Evolutionary conservation across 1,140 invertebrate species (phyloP).

Genomic region (Polypedilum pembai): DNA sequence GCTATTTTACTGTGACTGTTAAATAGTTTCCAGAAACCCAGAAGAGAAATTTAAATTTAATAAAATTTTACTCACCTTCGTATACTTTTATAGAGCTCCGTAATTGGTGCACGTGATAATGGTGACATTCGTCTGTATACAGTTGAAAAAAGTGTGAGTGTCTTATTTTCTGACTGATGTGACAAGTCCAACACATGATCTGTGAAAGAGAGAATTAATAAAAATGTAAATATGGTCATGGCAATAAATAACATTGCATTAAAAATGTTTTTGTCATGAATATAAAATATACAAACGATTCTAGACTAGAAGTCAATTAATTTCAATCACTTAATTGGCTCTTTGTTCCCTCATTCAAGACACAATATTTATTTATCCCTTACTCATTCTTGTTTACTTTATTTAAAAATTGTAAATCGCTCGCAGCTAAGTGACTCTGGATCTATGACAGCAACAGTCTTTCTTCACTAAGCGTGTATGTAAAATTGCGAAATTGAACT

Average conservation of each 20-base stretch:
- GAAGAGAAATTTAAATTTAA: too few species aligned
- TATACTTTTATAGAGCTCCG: slow-evolving; percentile 61
- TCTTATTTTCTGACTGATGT: slow-evolving; percentile 70
- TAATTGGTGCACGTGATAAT: slow-evolving; percentile 54
- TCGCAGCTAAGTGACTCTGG: too few species aligned
- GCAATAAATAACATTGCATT: slow-evolving; percentile 8
- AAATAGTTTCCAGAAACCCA: too few species aligned
- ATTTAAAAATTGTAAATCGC: too few species aligned
- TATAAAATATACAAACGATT: background rate
- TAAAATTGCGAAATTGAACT: too few species aligned
- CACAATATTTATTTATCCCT: background rate
- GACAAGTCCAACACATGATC: slow-evolving; percentile 65
- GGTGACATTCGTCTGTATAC: slow-evolving; percentile 63
- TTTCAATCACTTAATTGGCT: slow-evolving; percentile 18
- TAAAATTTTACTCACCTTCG: slow-evolving; percentile 50
- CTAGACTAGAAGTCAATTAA: background rate
- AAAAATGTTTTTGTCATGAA: background rate
- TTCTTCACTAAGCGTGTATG: too few species aligned
- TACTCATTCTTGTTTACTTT: too few species aligned
- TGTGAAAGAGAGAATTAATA: slow-evolving; percentile 48
- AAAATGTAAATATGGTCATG: slow-evolving; percentile 21
- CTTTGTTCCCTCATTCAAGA: background rate
- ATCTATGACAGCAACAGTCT: too few species aligned
- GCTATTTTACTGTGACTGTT: too few species aligned
- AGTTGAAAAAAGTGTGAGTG: slow-evolving; percentile 61